Evolutionary conservation across 2,797 vertebrate genomes (phyloP).

Genomic region (Champsocephalus gunnari): DNA sequence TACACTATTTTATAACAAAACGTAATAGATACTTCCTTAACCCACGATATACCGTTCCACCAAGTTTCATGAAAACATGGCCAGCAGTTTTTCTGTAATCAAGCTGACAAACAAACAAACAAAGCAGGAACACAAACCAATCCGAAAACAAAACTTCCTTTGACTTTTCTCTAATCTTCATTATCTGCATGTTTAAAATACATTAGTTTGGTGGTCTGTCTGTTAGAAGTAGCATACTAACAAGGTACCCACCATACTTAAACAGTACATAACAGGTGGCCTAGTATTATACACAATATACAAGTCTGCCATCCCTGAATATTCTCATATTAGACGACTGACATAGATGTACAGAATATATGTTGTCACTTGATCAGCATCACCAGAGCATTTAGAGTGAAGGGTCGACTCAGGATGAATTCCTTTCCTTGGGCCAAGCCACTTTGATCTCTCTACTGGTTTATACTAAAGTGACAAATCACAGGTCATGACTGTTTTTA

Average conservation of each 20-base stretch:
- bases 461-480: neutral
- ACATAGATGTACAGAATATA: neutral
- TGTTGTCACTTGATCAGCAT: slow-evolving; percentile 7
- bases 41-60: too few species aligned
- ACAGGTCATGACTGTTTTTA: neutral
- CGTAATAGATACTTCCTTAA: too few species aligned
- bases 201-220: neutral
- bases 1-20: neutral
- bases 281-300: neutral
- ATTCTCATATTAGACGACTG: neutral
- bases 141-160: neutral
- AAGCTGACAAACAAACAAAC: too few species aligned
- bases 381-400: neutral
- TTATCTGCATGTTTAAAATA: neutral
- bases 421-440: neutral
- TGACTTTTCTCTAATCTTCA: neutral
- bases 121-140: too few species aligned
- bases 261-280: too few species aligned
- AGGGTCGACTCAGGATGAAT: neutral
- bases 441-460: neutral
- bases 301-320: neutral
- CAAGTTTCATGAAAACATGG: too few species aligned
- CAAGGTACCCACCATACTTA: neutral
- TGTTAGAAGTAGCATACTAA: neutral
- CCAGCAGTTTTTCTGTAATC: too few species aligned